Base-by-base conservation (phyloP, 2,888 invertebrate genomes). In the Ophion obscuratus region DNA sequence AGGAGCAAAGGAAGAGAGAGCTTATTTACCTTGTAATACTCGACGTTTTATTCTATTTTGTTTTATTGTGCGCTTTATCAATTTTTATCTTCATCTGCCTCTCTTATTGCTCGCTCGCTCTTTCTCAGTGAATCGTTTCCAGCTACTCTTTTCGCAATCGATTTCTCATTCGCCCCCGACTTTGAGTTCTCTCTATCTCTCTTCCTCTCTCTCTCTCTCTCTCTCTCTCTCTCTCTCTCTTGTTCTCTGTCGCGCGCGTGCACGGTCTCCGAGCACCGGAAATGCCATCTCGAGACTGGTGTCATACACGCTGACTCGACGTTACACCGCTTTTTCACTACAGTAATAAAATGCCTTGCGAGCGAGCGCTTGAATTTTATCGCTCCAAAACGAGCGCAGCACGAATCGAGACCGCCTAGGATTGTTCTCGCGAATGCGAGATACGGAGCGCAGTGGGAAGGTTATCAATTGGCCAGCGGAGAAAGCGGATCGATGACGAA, bases 301-400 rank as follows among this genome's bases (percentile, higher is more conserved):
- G 78, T 86, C 68, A 11, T 73, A 81, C 75, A 81, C 67, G 86
- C 86, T 86, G 86, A 86, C 78, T 84, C 74, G 83, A 83, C 86
- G 57, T 76, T 79, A 61, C 57, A 64, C 40, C 40, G 68, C 36
- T 64, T 68, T 77, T 67, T 40, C 62, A 40, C 57, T 74, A 47
- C 36, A 76, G 67, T 68, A 67, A 57, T 67, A 77, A 77, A 77
- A 57, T 36, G 36, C 9, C n/a, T n/a, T 20, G 27, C 24, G 53
- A 53, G 53, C 53, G 53, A 53, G 14, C 53, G 53, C 20, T 14
- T n/a, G 47, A 44, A 27, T 78, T 78, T 78, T 62, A 61, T 78
- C 70, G 27, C 24, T 47, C 9, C 20, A 24, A 31, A 68, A 68
- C 40, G 47, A 44, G 70, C 47, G 62, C 20, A 31, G 14, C 27